Evolutionary conservation across 2,113 vertebrate genomes (phyloP).

Genomic region (Myxocyprinus asiaticus): DNA sequence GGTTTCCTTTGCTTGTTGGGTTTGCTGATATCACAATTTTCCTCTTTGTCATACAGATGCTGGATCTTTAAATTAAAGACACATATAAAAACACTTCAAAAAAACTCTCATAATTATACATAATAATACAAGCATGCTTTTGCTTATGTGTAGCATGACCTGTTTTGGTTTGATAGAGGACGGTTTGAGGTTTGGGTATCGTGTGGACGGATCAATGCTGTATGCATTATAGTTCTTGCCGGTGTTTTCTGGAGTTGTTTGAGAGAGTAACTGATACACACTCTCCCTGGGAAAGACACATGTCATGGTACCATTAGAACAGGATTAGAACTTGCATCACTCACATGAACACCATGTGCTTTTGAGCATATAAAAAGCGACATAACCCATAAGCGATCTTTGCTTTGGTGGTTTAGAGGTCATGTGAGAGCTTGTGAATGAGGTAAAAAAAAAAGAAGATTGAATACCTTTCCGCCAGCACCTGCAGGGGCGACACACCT

Average conservation of each 20-base stretch:
- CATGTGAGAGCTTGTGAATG: too few species aligned
- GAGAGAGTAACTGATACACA: conserved; percentile 88
- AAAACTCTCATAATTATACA: too few species aligned
- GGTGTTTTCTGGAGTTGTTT: conserved; percentile 92
- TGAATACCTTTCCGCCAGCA: conserved; percentile 86
- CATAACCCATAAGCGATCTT: too few species aligned
- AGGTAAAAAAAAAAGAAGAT: neutral
- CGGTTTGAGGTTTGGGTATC: conserved; percentile 88
- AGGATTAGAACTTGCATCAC: too few species aligned
- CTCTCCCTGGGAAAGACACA: conserved; percentile 79
- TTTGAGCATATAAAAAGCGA: too few species aligned
- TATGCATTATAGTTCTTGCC: conserved; percentile 83
- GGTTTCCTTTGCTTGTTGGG: conserved; percentile 60
- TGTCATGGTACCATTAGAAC: neutral
- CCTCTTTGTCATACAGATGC: conserved; percentile 77
- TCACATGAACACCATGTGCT: too few species aligned
- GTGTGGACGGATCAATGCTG: conserved; percentile 86
- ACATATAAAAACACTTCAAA: too few species aligned
- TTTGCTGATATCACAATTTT: conserved; percentile 51
- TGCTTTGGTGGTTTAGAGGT: too few species aligned
- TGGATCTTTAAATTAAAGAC: conserved; percentile 59
- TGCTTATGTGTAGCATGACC: conserved; percentile 68
- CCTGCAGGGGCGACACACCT: conserved; percentile 74
- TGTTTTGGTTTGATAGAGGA: conserved; percentile 79
- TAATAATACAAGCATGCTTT: neutral